Evolutionary conservation across 2,113 vertebrate genomes (phyloP), one percentile per base, ranked within the genome.

Genomic region (Spermophilus dauricus): DNA sequence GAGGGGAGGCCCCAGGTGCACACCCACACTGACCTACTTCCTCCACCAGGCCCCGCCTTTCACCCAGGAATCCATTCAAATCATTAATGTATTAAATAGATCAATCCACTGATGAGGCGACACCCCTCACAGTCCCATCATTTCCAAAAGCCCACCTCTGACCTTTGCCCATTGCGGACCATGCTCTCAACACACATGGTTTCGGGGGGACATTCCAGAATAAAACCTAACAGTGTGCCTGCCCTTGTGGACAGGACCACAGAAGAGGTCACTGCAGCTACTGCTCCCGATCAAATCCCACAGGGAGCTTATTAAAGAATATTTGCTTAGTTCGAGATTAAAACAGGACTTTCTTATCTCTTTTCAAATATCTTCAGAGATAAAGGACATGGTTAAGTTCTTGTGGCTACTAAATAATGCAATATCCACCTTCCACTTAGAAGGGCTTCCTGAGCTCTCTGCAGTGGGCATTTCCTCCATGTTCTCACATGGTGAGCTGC

Each of bases 271-370:
- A 95, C 93, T 91, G 67, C 96, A 95, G 97, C 98, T 95, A 96
- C 95, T 93, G 34, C 83, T 97, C 51, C 97, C 95, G 97, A 98
- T 97, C 98, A 98, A 98, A 96, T 93, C 94, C 67, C 89, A 76
- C 1, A 45, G 82, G 89, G 97, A 96, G 72, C 80, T 96, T 97
- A 97, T 98, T 94, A 86, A 98, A 96, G 97, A 96, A 94, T 78
- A 86, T 96, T 97, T 98, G 95, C 93, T 98, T 98, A 94, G 97
- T 96, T 98, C 97, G 72, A 98, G 97, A 98, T 98, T 97, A 98
- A 98, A 99, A 84, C 93, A 97, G 95, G 45, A 92, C 32, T 90
- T 97, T 98, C 94, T 88, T 98, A 96, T 61, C 56, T 24, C 5
- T 18, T 86, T 86, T 73, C 22, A 61, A 24, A 7, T 8, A 61